Base-by-base conservation (phyloP, 2,113 vertebrate genomes). In the Prinia subflava region DNA sequence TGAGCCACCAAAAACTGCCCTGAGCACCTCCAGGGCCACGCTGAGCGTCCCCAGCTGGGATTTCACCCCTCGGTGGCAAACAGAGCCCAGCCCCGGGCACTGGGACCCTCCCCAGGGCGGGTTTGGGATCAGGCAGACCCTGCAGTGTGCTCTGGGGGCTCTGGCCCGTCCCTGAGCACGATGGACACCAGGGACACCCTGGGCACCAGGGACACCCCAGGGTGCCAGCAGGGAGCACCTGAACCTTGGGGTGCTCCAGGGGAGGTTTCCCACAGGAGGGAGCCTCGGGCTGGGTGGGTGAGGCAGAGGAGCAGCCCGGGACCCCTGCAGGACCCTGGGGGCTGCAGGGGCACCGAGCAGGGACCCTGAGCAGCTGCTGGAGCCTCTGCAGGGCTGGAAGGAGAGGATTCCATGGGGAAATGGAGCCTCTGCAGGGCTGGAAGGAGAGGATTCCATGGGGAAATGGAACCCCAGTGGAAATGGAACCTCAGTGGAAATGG, bases 1-100 rank as follows among this genome's bases (percentile, higher is more conserved):
- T 22, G 59, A 41, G 75, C 44, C 81, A 23, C 52, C 23, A 15
- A 39, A 47, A 53, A 6, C 41, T 25, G 16, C 31, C 28, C 5
- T 39, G 69, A 17, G 64, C 28, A 56, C 13, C 57, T 41, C 22
- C 30, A 3, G 0, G 0, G 10, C 60, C 63, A 10, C 2, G 1
- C 64, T 28, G 57, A 31, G 25, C 23, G 22, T 15, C 25, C 64
- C 1, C 7, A 41, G 31, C 23, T 14, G 68, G 73, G 57, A 3
- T 16, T 11, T 33, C 8, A n/a, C 16, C 23, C 14, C 15, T 39
- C 13, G 2, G 2, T 1, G 25, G 37, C 3, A 3, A 27, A 6
- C 0, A 15, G 62, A 15, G 2, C 57, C 11, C 24, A 68, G 39
- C 14, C 24, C 57, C 37, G 39, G 39, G 25, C 50, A 5, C n/a